Evolutionary conservation across 1,140 invertebrate genomes (phyloP).

Genomic region (Telenomus remus): DNA sequence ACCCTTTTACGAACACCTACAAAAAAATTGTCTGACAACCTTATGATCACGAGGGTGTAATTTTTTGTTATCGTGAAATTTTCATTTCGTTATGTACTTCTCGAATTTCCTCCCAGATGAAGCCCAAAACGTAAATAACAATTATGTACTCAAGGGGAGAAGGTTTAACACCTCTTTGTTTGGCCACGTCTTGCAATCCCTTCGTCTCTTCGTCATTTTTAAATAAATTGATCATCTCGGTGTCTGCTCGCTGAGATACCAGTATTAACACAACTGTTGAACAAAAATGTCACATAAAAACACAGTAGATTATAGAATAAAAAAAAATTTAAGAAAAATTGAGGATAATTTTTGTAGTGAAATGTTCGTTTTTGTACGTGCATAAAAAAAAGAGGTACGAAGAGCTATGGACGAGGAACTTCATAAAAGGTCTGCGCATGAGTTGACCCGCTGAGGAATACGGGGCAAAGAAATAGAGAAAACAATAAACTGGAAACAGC

Average conservation of each 20-base stretch:
- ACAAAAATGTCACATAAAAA: background rate
- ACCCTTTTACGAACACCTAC: slow-evolving; percentile 85
- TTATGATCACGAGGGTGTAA: no score
- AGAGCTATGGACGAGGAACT: slow-evolving; percentile 93
- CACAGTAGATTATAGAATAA: slow-evolving; percentile 1
- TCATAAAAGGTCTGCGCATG: slow-evolving; percentile 94
- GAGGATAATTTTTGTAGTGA: no score
- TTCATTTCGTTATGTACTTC: slow-evolving; percentile 73
- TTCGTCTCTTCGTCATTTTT: slow-evolving; percentile 78
- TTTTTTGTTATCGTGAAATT: no score
- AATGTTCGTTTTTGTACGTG: slow-evolving; percentile 71
- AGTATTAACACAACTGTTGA: slow-evolving; percentile 86
- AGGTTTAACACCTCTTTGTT: slow-evolving; percentile 86
- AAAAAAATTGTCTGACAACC: slow-evolving; percentile 29
- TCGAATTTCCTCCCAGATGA: slow-evolving; percentile 93
- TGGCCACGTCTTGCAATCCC: slow-evolving; percentile 64
- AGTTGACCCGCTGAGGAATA: slow-evolving; percentile 84
- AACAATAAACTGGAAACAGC: slow-evolving; percentile 90
- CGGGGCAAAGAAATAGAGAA: slow-evolving; percentile 87
- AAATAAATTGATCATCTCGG: slow-evolving; percentile 82
- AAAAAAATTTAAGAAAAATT: no score
- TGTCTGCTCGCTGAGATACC: slow-evolving; percentile 90
- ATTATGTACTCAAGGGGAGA: slow-evolving; percentile 86
- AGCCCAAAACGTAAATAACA: slow-evolving; percentile 86
- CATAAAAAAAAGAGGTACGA: slow-evolving; percentile 94